Conservation (phyloP, 2,113 vertebrate species). For the Protobothrops flavoviridis region DNA sequence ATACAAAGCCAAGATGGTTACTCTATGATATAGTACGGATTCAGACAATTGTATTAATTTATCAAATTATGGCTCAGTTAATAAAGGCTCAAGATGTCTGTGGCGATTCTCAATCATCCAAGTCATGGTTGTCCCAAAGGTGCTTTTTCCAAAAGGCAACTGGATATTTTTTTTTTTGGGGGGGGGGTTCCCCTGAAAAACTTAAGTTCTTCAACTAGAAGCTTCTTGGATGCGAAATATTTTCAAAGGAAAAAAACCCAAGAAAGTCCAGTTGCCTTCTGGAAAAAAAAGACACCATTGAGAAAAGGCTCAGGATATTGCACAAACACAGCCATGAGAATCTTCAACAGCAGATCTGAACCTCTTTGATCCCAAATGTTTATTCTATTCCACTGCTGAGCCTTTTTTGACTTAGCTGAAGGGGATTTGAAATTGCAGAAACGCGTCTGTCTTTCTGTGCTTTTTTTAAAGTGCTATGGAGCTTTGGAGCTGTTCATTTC, state of each 20-base stretch:
- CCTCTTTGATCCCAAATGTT: neutral
- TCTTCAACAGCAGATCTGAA: neutral
- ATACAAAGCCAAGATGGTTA: neutral
- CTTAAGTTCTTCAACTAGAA: neutral
- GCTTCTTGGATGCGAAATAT: too few relatives aligned
- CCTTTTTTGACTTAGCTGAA: neutral
- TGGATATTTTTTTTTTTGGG: neutral
- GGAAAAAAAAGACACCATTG: too few relatives aligned
- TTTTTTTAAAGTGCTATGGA: neutral
- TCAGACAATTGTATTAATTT: neutral
- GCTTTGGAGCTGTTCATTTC: neutral
- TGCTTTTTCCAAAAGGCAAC: neutral
- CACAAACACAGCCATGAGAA: neutral
- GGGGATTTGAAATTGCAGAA: neutral
- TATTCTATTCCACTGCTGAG: neutral
- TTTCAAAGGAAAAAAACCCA: too few relatives aligned
- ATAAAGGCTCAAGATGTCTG: neutral
- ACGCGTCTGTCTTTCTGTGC: neutral
- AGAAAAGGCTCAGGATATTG: neutral
- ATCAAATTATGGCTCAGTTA: neutral
- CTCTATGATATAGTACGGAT: neutral
- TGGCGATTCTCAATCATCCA: neutral
- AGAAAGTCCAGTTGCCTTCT: too few relatives aligned
- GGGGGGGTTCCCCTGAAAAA: neutral
- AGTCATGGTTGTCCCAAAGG: neutral